Evolutionary conservation across 2,888 invertebrate species (phyloP), one percentile per base, ranked within the genome.

Genomic region (Cataglyphis albicans): DNA sequence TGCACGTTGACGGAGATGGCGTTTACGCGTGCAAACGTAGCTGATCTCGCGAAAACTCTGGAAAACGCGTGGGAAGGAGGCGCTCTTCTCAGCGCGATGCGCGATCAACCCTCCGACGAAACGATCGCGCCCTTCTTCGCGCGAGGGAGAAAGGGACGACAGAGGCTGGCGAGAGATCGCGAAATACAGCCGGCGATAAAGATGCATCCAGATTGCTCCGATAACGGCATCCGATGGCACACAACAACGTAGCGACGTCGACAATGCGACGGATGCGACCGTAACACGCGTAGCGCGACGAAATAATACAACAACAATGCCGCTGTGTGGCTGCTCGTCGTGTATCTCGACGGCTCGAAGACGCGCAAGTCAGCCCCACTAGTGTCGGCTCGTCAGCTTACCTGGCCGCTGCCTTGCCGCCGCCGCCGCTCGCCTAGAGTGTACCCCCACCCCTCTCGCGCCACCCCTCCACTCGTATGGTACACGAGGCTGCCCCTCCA

Each of bases 301-400:
- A 83, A 80, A 83, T 7, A n/a, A n/a, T 83, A 86, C 59, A n/a
- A 67, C 78, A 84, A 82, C 78, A 59, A 10, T 82, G 59, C 82
- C 84, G 57, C 70, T 72, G 44, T 21, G 21, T 48, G 84, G 84
- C 80, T 80, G 83, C 68, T 76, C 83, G 67, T 48, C 63, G 72
- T 81, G 86, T 84, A 81, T 87, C 82, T 80, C 88, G 89, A 90
- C 91, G 90, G 87, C 88, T 90, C 91, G 90, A 88, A 92, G 93
- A 91, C 92, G 93, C 93, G 93, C 92, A 92, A 92, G 93, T 92
- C 93, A 92, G 93, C 93, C 93, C 93, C 93, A 93, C 93, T 93
- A 93, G 93, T 92, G 92, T 90, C 91, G 91, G 88, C 90, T 91
- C 88, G 90, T 92, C 91, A 18, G 92, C 93, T 93, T 93, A 93